A percentile compares a stretch with the other conserved stretches of the same genome.
Conservation (phyloP, 2,888 invertebrate genomes). For the Elaeidobius kamerunicus region DNA sequence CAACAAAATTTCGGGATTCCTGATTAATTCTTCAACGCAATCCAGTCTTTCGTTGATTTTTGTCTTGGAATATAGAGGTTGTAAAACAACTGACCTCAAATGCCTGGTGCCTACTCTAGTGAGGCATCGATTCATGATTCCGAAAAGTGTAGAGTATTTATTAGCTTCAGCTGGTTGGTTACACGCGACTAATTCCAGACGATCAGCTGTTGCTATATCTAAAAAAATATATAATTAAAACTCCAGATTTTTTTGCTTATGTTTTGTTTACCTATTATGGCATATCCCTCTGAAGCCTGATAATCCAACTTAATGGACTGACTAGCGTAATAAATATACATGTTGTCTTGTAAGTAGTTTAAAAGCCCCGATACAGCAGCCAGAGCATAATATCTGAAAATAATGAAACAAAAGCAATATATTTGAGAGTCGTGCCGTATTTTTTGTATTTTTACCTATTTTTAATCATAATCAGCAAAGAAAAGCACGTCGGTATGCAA, state of each 20-base stretch:
- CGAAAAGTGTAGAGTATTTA: constrained; percentile 57
- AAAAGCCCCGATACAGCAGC: constrained; percentile 82
- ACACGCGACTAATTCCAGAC: constrained; percentile 67
- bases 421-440: not conserved
- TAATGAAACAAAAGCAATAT: not conserved
- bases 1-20: constrained; percentile 61
- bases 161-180: constrained; percentile 48
- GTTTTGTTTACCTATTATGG: constrained; percentile 69
- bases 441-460: constrained; percentile 56
- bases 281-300: constrained; percentile 75
- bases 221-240: constrained; percentile 12
- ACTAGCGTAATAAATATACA: constrained; percentile 70
- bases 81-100: constrained; percentile 75
- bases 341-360: constrained; percentile 78
- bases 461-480: constrained; percentile 61
- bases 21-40: constrained; percentile 73
- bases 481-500: constrained; percentile 67
- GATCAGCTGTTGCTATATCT: constrained; percentile 81
- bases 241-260: constrained; percentile 1
- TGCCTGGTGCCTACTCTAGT: constrained; percentile 74
- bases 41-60: constrained; percentile 68
- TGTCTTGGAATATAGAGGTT: constrained; percentile 68
- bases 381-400: constrained; percentile 75
- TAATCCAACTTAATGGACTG: constrained; percentile 79
- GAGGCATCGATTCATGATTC: constrained; percentile 64